These are phyloP conservation scores for Nannoperca obscura DNA, from an alignment of 2,797 vertebrate genomes.

Conservation along the genomic window DNA sequence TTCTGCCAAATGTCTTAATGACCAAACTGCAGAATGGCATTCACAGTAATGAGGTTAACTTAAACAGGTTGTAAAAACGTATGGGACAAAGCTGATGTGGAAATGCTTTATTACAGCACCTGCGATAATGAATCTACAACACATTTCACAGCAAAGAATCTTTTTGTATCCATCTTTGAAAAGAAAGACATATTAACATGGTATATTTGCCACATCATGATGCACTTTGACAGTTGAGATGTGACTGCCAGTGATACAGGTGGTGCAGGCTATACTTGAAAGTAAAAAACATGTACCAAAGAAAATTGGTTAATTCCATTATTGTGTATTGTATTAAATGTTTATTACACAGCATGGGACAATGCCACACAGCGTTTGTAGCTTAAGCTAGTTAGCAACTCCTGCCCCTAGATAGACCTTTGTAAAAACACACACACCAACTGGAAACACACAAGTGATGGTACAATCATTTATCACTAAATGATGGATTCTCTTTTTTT, in stretches of 20 bases:
- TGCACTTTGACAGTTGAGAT: background rate
- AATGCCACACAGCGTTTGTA: background rate
- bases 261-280: no score
- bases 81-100: background rate
- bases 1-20: background rate
- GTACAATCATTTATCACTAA: no score
- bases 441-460: background rate
- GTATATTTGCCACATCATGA: background rate
- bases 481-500: no score
- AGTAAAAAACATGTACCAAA: no score
- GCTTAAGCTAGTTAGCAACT: background rate
- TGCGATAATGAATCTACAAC: background rate
- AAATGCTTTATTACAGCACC: background rate
- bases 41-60: no score
- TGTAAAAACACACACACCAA: background rate
- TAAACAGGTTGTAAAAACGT: background rate
- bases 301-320: background rate
- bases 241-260: background rate
- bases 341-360: background rate
- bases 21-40: background rate
- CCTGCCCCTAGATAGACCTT: background rate
- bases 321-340: background rate
- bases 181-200: background rate
- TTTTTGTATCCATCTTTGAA: background rate
- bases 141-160: no score